Evolutionary conservation across 2,888 invertebrate species (phyloP).

Genomic region (Acrobasis consociella): DNA sequence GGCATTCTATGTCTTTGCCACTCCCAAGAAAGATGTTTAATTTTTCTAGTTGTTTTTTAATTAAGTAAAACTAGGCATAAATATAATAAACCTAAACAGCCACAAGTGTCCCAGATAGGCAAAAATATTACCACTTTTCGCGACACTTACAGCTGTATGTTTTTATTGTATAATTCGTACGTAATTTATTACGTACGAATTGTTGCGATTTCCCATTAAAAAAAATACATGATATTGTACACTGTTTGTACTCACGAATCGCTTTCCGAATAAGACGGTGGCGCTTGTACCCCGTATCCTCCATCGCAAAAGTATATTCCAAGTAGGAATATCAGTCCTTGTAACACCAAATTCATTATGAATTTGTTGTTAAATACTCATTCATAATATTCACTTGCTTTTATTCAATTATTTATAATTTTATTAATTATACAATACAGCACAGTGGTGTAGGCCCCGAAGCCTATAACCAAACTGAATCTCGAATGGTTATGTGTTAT

Average conservation of each 20-base stretch:
- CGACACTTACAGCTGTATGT: too few relatives aligned
- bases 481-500: conserved; percentile 41
- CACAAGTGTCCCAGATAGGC: too few relatives aligned
- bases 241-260: conserved; percentile 49
- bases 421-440: conserved; percentile 21
- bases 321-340: conserved; percentile 53
- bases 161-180: too few relatives aligned
- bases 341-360: conserved; percentile 53
- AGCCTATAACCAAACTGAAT: conserved; percentile 60
- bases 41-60: too few relatives aligned
- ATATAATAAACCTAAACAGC: too few relatives aligned
- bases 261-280: conserved; percentile 32
- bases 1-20: too few relatives aligned
- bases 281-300: conserved; percentile 50
- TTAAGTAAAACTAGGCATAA: too few relatives aligned
- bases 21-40: too few relatives aligned
- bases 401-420: conserved; percentile 18
- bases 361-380: conserved; percentile 32
- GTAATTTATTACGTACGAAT: too few relatives aligned
- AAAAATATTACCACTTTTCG: too few relatives aligned
- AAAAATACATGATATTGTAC: conserved; percentile 3
- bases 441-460: conserved; percentile 49
- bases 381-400: conserved; percentile 15
- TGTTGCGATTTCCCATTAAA: too few relatives aligned
- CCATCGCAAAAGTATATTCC: conserved; percentile 53